These are phyloP conservation scores for Dyspetes luteomarginatus DNA, from an alignment of 2,888 invertebrate genomes.

Conservation along the genomic window DNA sequence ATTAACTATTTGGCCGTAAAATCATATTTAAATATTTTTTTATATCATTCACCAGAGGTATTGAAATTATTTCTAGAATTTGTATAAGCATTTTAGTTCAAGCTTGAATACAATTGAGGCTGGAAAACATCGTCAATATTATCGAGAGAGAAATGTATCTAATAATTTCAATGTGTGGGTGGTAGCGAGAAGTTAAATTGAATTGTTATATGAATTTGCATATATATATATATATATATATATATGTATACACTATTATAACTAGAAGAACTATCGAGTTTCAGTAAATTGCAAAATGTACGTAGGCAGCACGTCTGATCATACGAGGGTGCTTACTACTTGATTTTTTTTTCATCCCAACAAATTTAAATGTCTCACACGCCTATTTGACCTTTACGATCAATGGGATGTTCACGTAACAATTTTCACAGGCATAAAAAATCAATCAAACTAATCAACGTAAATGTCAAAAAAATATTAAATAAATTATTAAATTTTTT, in stretches of 20 bases:
- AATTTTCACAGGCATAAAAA: background rate
- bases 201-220: no score
- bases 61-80: background rate
- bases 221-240: no score
- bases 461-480: background rate
- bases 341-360: no score
- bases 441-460: background rate
- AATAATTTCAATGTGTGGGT: constrained; percentile 15
- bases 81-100: background rate
- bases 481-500: background rate
- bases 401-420: no score
- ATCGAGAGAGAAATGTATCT: constrained; percentile 20
- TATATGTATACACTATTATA: no score
- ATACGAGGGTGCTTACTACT: no score
- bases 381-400: no score
- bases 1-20: background rate
- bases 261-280: no score
- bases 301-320: no score
- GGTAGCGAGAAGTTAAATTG: constrained; percentile 41
- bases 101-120: background rate
- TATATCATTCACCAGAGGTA: no score
- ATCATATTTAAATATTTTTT: background rate
- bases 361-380: no score
- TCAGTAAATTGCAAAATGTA: no score
- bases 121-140: constrained; percentile 17